Base-by-base conservation (phyloP, 1,140 invertebrate species). In the Hermatobates lingyangjiaoensis region DNA sequence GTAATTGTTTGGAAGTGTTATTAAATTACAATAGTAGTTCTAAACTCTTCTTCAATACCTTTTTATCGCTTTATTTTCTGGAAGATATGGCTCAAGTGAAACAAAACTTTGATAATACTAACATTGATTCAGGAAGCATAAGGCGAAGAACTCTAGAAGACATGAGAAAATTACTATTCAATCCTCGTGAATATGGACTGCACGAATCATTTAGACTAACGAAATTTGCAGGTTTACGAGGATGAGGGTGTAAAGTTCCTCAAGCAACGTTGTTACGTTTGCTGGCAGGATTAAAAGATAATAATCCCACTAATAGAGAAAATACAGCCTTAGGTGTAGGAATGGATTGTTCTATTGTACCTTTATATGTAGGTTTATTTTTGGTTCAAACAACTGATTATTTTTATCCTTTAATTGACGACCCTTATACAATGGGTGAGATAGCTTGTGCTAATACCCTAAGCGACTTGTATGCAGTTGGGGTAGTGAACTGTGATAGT, bases 211-310 rank as follows among this genome's bases (percentile, higher is more conserved):
- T 98, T 75, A 80, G 90, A 59, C 75, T 98, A 52, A 97, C 93
- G 57, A 81, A 91, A 60, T 97, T 95, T 70, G 87, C 93, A 46
- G 92, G 96, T 68, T 71, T 98, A 58, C 95, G 95, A 79, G 94
- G 94, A 78, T 91, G 94, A 80, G 94, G 94, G 70, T 98, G 93
- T 74, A 98, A 98, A 75, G 91, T 97, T 70, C 91, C 92, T 63
- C 90, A 95, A 73, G 89, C 94, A 72, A 83, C 90, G 64, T 77
- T 98, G 61, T 79, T 82, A 45, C 93, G 92, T 71, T 82, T 98
- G 61, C 82, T 98, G 57, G 88, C 94, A 72, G 92, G 89, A 64
- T 77, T 97, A 46, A 81, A 91, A 62, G 86, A 59, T 85, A 89
- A 60, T 85, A 86, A 65, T 80, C 77, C 54, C 66, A 64, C 58